Percentiles rank a stretch among this genome's conserved stretches.
phyloP scores from a whole-genome alignment of 2,888 invertebrate genomes.

The Dermolepida albohirtum region DNA sequence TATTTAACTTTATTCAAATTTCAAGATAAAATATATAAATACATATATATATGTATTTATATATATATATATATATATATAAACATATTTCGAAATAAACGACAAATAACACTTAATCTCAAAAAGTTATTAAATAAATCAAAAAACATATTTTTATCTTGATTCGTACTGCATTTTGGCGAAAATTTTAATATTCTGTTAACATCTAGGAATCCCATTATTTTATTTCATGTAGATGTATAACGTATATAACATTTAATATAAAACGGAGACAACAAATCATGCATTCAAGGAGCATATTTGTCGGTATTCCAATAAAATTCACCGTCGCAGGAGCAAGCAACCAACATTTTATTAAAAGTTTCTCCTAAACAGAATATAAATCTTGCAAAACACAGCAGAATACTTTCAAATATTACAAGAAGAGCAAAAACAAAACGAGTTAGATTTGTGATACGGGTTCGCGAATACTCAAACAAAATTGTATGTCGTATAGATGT shows the following conservation, averaged over 20 bases:
- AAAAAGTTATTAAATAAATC: background rate
- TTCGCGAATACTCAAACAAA: constrained; percentile 58
- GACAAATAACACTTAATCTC: background rate
- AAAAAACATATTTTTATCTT: background rate
- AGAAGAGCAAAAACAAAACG: constrained; percentile 40
- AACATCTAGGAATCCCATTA: constrained; percentile 23
- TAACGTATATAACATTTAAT: constrained; percentile 35
- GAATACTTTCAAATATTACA: constrained; percentile 43
- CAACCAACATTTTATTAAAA: constrained; percentile 40
- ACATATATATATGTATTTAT: too few relatives aligned
- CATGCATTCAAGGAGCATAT: constrained; percentile 38
- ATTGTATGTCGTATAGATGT: constrained; percentile 60
- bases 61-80: too few relatives aligned
- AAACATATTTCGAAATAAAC: too few relatives aligned
- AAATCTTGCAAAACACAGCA: constrained; percentile 33
- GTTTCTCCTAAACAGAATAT: constrained; percentile 41
- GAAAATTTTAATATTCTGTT: constrained; percentile 24
- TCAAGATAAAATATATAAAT: too few relatives aligned
- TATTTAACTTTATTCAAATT: too few relatives aligned
- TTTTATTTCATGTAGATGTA: constrained; percentile 33
- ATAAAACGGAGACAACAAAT: constrained; percentile 40
- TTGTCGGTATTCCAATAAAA: constrained; percentile 40
- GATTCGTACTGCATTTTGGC: background rate
- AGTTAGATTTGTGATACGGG: constrained; percentile 58
- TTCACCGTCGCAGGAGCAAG: constrained; percentile 34